Evolutionary conservation across 1,140 invertebrate species (phyloP).

Genomic region (Papilio aristodemus): DNA sequence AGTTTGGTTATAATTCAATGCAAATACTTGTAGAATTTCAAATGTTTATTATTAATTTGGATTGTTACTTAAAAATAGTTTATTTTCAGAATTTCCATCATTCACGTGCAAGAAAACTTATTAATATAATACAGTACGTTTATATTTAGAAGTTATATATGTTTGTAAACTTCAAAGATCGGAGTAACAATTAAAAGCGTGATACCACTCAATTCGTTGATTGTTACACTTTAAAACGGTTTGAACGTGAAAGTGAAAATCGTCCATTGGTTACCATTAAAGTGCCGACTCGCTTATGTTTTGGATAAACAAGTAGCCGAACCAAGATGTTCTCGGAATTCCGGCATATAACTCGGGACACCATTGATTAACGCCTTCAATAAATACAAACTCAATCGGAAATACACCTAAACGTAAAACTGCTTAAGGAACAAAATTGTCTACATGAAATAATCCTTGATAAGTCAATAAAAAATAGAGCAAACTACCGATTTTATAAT

Average conservation of each 20-base stretch:
- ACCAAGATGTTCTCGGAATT: constrained; percentile 60
- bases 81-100: too few relatives aligned
- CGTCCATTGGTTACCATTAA: constrained; percentile 59
- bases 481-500: background rate
- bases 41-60: background rate
- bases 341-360: constrained; percentile 61
- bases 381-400: constrained; percentile 29
- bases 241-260: constrained; percentile 64
- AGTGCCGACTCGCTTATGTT: constrained; percentile 60
- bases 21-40: background rate
- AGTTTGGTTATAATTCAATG: background rate
- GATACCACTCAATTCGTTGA: constrained; percentile 13
- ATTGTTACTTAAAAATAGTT: too few relatives aligned
- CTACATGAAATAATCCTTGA: background rate
- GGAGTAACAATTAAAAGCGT: constrained; percentile 1
- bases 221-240: constrained; percentile 44
- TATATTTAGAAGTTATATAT: background rate
- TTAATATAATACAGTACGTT: too few relatives aligned
- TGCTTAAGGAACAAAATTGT: constrained; percentile 4
- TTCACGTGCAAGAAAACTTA: too few relatives aligned
- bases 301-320: constrained; percentile 67
- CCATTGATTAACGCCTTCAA: constrained; percentile 68
- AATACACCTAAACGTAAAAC: constrained; percentile 30
- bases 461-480: constrained; percentile 7
- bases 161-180: constrained; percentile 11